Base-by-base conservation (phyloP, 2,797 vertebrate genomes). In the Spatula versicolor region DNA sequence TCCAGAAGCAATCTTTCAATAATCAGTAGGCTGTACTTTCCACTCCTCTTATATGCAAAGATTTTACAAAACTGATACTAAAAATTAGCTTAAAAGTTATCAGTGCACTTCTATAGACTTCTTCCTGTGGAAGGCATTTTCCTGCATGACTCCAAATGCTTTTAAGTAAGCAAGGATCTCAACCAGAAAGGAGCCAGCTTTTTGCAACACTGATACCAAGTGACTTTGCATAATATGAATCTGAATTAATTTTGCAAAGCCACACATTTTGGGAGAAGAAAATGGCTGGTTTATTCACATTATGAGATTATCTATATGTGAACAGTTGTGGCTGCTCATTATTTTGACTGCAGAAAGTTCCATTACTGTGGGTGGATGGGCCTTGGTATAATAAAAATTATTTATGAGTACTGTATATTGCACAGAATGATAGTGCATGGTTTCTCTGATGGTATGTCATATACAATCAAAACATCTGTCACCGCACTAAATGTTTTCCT, bases 101-200 rank as follows among this genome's bases (percentile, higher is more conserved):
- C 83, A 12, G 22, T 31, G 72, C 66, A 18, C 13, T 56, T 62
- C 78, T 60, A 41, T 58, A 75, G 37, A 79, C 69, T 87, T 90
- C 41, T 25, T 83, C 82, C 59, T 30, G 4, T 5, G 78, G 96
- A 85, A 91, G 79, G 83, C 17, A 35, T 76, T 46, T 64, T 75
- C 58, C 52, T 50, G 5, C 9, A 35, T 25, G 48, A 48, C 67
- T 76, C n/a, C 86, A 71, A 72, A 55, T 71, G 56, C 35, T 86
- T 86, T 96, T 94, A 90, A 88, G 83, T 92, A 85, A 77, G 71
- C 82, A 68, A 81, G 48, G 43, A 74, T 71, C 83, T 60, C 88
- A 96, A 74, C 83, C 50, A 45, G 74, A 89, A 58, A 96, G 85
- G 67, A 96, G 86, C 81, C 63, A 87, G 74, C 39, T 33, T 76